phyloP scores from a whole-genome alignment of 2,797 vertebrate genomes.

The Chaunax sp. region DNA sequence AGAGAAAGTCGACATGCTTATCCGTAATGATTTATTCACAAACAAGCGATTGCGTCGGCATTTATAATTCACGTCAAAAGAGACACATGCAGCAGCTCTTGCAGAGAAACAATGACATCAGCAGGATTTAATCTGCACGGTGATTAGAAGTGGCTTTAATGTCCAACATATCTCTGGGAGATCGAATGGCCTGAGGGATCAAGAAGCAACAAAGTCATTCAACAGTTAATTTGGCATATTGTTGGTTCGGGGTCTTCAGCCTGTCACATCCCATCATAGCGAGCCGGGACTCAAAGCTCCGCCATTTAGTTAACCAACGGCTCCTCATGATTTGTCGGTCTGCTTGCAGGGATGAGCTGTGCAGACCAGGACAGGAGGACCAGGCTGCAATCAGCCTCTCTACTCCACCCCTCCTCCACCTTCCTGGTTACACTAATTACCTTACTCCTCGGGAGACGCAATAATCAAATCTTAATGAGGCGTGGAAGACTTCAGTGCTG shows the following conservation, averaged over 20 bases:
- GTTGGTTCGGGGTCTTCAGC: constrained; percentile 37
- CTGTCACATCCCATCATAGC: constrained; percentile 61
- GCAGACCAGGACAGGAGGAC: constrained; percentile 16
- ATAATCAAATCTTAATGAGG: constrained; percentile 76
- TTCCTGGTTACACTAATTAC: constrained; percentile 66
- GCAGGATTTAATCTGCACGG: constrained; percentile 39
- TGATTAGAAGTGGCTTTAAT: constrained; percentile 12
- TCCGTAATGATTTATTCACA: constrained; percentile 39
- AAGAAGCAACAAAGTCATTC: constrained; percentile 48
- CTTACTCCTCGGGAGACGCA: constrained; percentile 64
- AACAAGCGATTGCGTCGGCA: constrained; percentile 30
- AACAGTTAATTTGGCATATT: constrained; percentile 20
- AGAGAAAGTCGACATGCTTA: constrained; percentile 11
- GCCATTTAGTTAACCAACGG: too few species aligned
- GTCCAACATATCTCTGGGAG: constrained; percentile 40
- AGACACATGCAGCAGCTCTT: constrained; percentile 4
- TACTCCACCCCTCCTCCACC: constrained; percentile 40
- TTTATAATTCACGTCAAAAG: constrained; percentile 33
- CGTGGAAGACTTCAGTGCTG: constrained; percentile 42
- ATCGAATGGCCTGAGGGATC: constrained; percentile 34
- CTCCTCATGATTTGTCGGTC: too few species aligned
- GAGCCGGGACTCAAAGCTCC: constrained; percentile 38
- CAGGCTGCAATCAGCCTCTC: constrained; percentile 33
- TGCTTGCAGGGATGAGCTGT: constrained; percentile 31
- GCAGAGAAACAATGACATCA: constrained; percentile 20